Base-by-base conservation (phyloP, 2,797 vertebrate genomes). In the Capromys pilorides region DNA sequence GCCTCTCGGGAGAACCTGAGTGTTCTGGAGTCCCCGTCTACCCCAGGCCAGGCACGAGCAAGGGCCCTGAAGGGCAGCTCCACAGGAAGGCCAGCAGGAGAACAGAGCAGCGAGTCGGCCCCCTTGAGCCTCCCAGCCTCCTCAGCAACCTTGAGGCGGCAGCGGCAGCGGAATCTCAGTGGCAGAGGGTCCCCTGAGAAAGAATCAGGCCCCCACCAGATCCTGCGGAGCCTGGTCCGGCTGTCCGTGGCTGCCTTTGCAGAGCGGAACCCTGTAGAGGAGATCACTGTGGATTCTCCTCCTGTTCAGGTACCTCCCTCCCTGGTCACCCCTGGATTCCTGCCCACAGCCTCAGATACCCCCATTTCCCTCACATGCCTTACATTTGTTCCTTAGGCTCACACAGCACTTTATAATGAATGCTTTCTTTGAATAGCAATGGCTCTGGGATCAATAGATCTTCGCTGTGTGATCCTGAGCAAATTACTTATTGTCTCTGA, bases 241-340 rank as follows among this genome's bases (percentile, higher is more conserved):
- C 97, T 99, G 67, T 99, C 99, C 0, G 99, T 99, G 98, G 99
- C 99, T 12, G 99, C 99, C 0, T 98, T 99, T 18, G 99, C 99
- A 0, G 99, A 99, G 87, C 98, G 99, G 95, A 98, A 98, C 90
- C 98, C 98, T 6, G 98, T 98, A 0, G 98, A 99, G 82, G 98
- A 99, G 93, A 98, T 99, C 0, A 98, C 98, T 0, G 98, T 99
- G 21, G 99, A 99, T 81, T 99, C 99, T 0, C 98, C 99, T 10
- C 99, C 99, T 0, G 99, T 99, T 80, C 99, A 99, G 99, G 99
- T 99, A 98, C 31, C 31, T 92, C 81, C 87, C 64, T 75, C 84
- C 90, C 69, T 83, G 82, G 82, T 83, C 61, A 62, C 26, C 28
- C 22, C 49, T 14, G 31, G 54, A 13, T 69, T 75, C 78, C 49